Evolutionary conservation across 2,888 invertebrate genomes (phyloP), one percentile per base, ranked within the genome.

Genomic region (Cataglyphis albicans): DNA sequence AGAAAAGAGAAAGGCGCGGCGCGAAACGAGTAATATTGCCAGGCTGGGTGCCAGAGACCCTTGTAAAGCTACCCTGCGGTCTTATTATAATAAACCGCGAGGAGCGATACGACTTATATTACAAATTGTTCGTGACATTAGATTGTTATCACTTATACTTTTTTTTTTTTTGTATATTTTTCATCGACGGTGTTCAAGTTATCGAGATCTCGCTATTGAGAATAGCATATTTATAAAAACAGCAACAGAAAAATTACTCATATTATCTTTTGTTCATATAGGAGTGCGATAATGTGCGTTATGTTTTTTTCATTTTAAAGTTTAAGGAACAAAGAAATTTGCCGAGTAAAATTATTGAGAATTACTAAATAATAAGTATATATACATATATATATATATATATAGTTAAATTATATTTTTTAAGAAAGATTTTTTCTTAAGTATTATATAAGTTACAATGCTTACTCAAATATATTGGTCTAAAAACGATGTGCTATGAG

Each of bases 11-110:
- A 25, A 70, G 78, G 76, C 63, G 67, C 44, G 78, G 72, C 63
- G 81, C 32, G 76, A 86, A 86, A 82, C 78, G 87, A 87, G 81
- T 87, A 87, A 83, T 84, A 90, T 88, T 72, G 84, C 83, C 84
- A 88, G 92, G 92, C 92, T 88, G 89, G 48, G 86, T 92, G 92
- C 92, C 92, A 92, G 90, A 82, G 88, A 75, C 81, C 83, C 92
- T 85, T 92, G 92, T 92, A 89, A 92, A 91, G 89, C 89, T 90
- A 87, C 80, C 88, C 84, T 70, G 74, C 68, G 64, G 87, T 83
- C 88, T 89, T 90, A 86, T 91, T 92, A 92, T 89, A 90, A 92
- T 91, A 92, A 92, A 91, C 91, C 87, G 86, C 88, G 76, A 84
- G 82, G 80, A 61, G 32, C 81, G 81, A 57, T 82, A 82, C 86